Base-by-base conservation (phyloP, 2,797 vertebrate genomes). In the Eidolon dupreanum region DNA sequence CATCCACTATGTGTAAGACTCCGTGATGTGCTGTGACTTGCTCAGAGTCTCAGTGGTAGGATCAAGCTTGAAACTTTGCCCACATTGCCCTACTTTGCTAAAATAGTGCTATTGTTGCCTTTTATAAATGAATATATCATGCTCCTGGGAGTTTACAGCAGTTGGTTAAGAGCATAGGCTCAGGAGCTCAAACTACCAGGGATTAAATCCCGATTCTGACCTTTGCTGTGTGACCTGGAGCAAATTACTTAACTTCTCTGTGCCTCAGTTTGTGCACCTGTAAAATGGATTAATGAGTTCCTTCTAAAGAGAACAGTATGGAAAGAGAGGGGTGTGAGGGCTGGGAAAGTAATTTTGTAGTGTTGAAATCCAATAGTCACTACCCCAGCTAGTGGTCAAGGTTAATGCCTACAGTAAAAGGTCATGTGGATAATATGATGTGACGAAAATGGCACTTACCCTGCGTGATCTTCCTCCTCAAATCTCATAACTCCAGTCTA, bases 101-200 rank as follows among this genome's bases (percentile, higher is more conserved):
- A 90, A 59, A 41, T 6, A 5, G 17, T 26, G n/a, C 20, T 0
- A 12, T 5, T 1, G 1, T 9, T 15, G 9, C 38, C 31, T 87
- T 8, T 31, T 4, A 13, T 8, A 33, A 51, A 57, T 33, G 41
- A 8, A 20, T 33, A n/a, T 0, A 16, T 8, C 10, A 0, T 0
- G 33, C 43, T 63, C 53, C 46, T 2, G 15, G 16, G 19, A 36
- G 79, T 17, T 7, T 3, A 10, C 9, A 63, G 55, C 1, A 2
- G 36, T 28, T 6, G 17, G 55, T 38, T 26, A 43, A 31, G 43
- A 78, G 75, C 8, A 12, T 0, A 36, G 73, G 57, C 43, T 41
- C 70, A 8, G 71, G 55, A 71, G 5, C 59, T 24, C 68, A 28
- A 6, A 9, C 65, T 49, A n/a, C 9, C 24, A 4, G 1, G 1